Evolutionary conservation across 2,797 vertebrate genomes (phyloP), one percentile per base, ranked within the genome.

Genomic region (Anguilla obscura): DNA sequence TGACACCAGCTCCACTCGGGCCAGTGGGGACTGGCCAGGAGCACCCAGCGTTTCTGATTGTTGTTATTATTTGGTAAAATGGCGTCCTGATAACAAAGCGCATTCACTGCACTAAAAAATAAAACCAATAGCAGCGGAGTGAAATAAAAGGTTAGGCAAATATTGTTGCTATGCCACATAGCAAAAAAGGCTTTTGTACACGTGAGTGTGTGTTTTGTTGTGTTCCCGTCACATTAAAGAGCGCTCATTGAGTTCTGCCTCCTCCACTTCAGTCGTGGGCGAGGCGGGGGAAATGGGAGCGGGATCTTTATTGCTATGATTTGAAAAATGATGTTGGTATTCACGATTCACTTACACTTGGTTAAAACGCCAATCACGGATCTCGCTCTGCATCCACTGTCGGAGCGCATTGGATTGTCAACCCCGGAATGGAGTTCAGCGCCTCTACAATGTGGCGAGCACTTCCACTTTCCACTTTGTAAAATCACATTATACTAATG

Each of bases 401-500:
- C 94, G 90, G 86, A 86, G 92, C 63, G 6, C 89, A 91, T 94
- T 90, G 92, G 92, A 90, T 94, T 91, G 89, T 94, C 94, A 92
- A 74, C 93, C 40, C 92, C 92, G 14, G 83, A 92, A 93, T 88
- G 58, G 92, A 93, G 89, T 91, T 92, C 92, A 87, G 90, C 56
- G 48, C 91, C 93, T 93, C 85, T 90, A 89, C 90, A 45, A 85
- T 14, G 56, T 90, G 92, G 86, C 80, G 86, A 92, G 89, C 90
- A 86, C 92, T 91, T 94, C 91, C 91, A 90, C 71, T 8, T 94
- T 93, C 85, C 69, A 74, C 90, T 93, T 94, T 91, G 90, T 88
- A 92, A 93, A 96, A 95, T 94, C 90, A 86, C 93, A 93, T 97
- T 95, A 96, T 93, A 95, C 93, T 96, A 96, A 96, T 94, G 96